phyloP scores from a whole-genome alignment of 1,140 invertebrate species.

The Chymomyza costata region DNA sequence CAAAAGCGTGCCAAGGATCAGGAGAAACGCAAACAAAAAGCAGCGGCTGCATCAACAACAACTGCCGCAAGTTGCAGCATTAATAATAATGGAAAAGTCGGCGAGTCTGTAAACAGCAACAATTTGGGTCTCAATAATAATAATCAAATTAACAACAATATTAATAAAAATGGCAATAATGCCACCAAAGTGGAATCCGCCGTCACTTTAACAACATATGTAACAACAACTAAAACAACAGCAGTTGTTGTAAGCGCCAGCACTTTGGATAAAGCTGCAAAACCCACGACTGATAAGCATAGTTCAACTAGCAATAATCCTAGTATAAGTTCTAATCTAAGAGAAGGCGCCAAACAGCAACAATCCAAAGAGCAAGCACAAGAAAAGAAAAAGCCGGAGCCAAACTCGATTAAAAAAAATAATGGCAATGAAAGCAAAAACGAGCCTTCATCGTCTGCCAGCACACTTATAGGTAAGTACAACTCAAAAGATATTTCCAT shows the following conservation, averaged over 20 bases:
- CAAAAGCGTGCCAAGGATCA: slow-evolving; percentile 49
- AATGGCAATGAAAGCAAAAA: slow-evolving; percentile 10
- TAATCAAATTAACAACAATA: slow-evolving; percentile 5
- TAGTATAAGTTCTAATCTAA: slow-evolving; percentile 65
- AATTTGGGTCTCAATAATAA: slow-evolving; percentile 5
- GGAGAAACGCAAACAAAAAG: slow-evolving; percentile 53
- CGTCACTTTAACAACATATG: slow-evolving; percentile 9
- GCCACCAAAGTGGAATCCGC: neutral
- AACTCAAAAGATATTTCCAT: neutral
- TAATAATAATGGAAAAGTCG: slow-evolving; percentile 18
- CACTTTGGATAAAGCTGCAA: slow-evolving; percentile 22
- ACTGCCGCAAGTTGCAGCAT: slow-evolving; percentile 5
- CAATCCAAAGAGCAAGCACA: slow-evolving; percentile 1
- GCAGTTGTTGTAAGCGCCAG: slow-evolving; percentile 24
- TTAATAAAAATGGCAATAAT: slow-evolving; percentile 9
- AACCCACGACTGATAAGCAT: slow-evolving; percentile 63
- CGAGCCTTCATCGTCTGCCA: slow-evolving; percentile 14
- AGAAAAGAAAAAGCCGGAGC: slow-evolving; percentile 11
- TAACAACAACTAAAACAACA: slow-evolving; percentile 26
- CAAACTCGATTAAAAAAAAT: neutral
- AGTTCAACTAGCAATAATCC: slow-evolving; percentile 70
- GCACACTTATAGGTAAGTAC: slow-evolving; percentile 25
- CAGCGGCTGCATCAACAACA: slow-evolving; percentile 10
- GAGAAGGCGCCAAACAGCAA: slow-evolving; percentile 37
- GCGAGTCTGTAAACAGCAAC: slow-evolving; percentile 6